Percentiles rank a stretch among this genome's conserved stretches.
Evolutionary conservation across 2,797 vertebrate genomes (phyloP).

Genomic region (Darevskia mixta): DNA sequence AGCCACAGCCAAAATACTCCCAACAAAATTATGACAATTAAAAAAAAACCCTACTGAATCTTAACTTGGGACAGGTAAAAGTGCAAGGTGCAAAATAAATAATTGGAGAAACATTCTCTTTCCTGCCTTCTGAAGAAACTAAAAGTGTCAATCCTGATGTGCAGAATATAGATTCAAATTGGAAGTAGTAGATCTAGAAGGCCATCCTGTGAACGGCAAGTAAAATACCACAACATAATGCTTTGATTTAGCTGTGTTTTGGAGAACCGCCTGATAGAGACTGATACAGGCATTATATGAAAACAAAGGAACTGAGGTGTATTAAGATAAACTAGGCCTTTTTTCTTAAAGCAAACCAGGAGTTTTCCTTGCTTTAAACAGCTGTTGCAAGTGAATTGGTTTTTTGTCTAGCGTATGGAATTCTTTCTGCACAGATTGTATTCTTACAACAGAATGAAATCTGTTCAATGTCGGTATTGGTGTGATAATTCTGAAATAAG

Average conservation of each 20-base stretch:
- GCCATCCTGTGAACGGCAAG: neutral
- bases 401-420: neutral
- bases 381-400: neutral
- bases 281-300: neutral
- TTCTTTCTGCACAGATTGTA: neutral
- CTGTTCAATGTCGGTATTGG: neutral
- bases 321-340: neutral
- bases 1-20: neutral
- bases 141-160: neutral
- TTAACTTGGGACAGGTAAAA: neutral
- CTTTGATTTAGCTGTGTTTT: constrained; percentile 1
- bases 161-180: neutral
- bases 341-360: neutral
- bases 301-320: neutral
- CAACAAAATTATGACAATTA: neutral
- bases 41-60: neutral
- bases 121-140: neutral
- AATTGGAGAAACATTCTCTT: neutral
- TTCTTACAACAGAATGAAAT: neutral
- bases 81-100: neutral
- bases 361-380: neutral
- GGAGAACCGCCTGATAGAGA: neutral
- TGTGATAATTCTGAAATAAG: neutral
- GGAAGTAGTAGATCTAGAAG: neutral
- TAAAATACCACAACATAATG: neutral